Evolutionary conservation across 2,113 vertebrate genomes (phyloP).

Genomic region (Empidonax alnorum): DNA sequence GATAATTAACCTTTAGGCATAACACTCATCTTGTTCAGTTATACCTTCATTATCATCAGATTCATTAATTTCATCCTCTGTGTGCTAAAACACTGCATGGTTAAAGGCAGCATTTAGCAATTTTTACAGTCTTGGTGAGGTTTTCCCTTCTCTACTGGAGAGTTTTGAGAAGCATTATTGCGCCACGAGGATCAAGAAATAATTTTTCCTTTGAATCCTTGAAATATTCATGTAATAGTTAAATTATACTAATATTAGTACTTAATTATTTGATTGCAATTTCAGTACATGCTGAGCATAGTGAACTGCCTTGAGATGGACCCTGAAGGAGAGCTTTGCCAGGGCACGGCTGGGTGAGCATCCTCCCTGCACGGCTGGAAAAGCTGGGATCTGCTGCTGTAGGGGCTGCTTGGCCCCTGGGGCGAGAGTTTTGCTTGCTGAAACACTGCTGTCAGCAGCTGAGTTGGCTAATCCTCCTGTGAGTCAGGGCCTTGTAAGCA

Average conservation of each 20-base stretch:
- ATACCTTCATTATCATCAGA: constrained; percentile 51
- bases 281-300: not conserved
- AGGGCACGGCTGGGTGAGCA: not conserved
- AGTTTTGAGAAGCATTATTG: not conserved
- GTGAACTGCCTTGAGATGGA: not conserved
- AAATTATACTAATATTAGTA: not conserved
- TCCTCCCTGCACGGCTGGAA: not conserved
- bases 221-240: not conserved
- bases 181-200: not conserved
- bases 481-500: not conserved
- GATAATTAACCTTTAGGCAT: constrained; percentile 35
- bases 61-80: constrained; percentile 52
- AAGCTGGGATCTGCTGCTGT: not conserved
- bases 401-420: not conserved
- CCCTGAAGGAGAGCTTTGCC: not conserved
- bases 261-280: not conserved
- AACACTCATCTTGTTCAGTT: not conserved
- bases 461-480: not conserved
- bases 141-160: not conserved
- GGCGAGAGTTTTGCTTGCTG: not conserved
- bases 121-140: not conserved
- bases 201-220: not conserved
- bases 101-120: not conserved
- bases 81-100: not conserved
- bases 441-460: not conserved